These are phyloP conservation scores for Sialia sialis DNA, from an alignment of 2,113 vertebrate species.

Conservation along the genomic window DNA sequence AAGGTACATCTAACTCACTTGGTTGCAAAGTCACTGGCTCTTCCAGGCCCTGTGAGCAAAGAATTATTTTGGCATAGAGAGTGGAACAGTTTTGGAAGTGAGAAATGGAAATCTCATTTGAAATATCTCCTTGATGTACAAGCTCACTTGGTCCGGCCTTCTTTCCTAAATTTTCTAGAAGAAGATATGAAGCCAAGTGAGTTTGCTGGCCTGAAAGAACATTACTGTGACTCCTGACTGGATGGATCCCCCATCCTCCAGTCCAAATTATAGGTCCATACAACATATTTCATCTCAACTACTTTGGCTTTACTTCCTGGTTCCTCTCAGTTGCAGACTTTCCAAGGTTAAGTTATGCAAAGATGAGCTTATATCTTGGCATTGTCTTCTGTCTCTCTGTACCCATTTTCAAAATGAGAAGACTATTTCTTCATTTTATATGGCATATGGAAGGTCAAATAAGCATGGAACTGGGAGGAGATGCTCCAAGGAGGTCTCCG, in stretches of 20 bases:
- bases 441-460: background rate
- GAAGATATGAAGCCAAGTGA: accelerated
- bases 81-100: background rate
- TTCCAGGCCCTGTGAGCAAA: background rate
- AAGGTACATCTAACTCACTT: background rate
- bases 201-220: background rate
- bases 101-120: background rate
- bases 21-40: background rate
- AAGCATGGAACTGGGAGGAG: background rate
- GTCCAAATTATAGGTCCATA: background rate
- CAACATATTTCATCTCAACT: background rate
- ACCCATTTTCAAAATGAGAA: background rate
- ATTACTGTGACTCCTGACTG: background rate
- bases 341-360: background rate
- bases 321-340: background rate
- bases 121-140: background rate
- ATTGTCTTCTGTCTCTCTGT: background rate
- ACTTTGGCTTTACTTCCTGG: background rate
- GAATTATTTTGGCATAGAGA: background rate
- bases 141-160: background rate
- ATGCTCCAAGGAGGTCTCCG: background rate
- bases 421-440: background rate
- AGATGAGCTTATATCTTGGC: background rate
- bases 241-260: background rate
- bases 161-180: background rate